phyloP scores from a whole-genome alignment of 2,888 invertebrate genomes.

The Antitype chi region DNA sequence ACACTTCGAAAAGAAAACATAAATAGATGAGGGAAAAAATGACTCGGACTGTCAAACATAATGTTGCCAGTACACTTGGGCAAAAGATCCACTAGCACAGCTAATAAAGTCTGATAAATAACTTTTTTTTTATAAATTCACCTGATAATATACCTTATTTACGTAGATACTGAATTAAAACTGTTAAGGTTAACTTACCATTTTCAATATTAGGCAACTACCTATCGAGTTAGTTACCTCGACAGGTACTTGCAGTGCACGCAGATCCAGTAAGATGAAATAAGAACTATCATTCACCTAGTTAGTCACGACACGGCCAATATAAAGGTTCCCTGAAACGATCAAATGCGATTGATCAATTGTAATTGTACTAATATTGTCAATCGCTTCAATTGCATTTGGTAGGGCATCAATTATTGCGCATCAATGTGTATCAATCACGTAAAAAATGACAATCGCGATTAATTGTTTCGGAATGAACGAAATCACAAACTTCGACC shows the following conservation, averaged over 20 bases:
- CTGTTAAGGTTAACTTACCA: neutral
- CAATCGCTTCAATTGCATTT: too few relatives aligned
- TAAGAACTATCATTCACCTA: too few relatives aligned
- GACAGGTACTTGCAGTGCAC: too few relatives aligned
- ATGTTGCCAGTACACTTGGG: conserved; percentile 3
- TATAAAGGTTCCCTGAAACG: too few relatives aligned
- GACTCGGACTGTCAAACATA: neutral
- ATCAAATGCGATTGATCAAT: too few relatives aligned
- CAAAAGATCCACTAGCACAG: neutral
- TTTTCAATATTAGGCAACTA: neutral
- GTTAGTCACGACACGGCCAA: too few relatives aligned
- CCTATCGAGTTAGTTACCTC: neutral
- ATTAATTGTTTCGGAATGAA: too few relatives aligned
- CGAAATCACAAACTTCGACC: too few relatives aligned
- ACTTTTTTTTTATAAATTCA: neutral
- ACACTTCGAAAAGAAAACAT: conserved; percentile 17
- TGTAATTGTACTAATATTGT: too few relatives aligned
- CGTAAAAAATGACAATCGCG: too few relatives aligned
- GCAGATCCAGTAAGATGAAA: neutral
- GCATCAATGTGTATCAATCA: too few relatives aligned
- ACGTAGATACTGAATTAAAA: neutral
- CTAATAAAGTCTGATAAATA: neutral
- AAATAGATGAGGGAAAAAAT: neutral
- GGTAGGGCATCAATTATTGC: too few relatives aligned
- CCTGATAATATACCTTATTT: neutral